Percentiles rank a stretch among this genome's conserved stretches.
These are phyloP conservation scores for Leptopilina boulardi DNA, from an alignment of 1,140 invertebrate genomes.

Conservation along the genomic window DNA sequence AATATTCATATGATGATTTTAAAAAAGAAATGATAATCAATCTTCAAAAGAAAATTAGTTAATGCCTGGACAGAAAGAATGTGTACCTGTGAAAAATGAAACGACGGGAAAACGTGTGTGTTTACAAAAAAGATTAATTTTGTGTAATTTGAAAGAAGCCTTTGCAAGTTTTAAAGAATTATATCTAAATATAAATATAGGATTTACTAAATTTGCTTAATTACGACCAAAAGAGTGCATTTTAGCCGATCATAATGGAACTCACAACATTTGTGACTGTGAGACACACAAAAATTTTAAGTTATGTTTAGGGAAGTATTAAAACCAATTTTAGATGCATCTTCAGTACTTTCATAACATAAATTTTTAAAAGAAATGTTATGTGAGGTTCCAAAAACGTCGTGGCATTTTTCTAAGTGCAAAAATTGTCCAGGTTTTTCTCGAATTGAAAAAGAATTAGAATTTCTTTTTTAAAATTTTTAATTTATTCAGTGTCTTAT, in stretches of 20 bases:
- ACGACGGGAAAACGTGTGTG: too few species aligned
- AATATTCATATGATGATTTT: neutral
- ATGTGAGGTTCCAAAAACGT: neutral
- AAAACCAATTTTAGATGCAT: constrained; percentile 27
- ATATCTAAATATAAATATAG: constrained; percentile 31
- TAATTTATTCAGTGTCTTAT: neutral
- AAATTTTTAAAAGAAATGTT: constrained; percentile 22
- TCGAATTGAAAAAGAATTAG: constrained; percentile 19
- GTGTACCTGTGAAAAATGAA: neutral
- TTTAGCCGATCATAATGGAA: constrained; percentile 38
- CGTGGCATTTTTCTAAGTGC: constrained; percentile 17
- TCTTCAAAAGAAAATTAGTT: neutral
- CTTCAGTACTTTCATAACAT: too few species aligned
- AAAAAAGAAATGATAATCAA: neutral
- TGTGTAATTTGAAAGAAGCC: constrained; percentile 26
- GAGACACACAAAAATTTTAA: constrained; percentile 40
- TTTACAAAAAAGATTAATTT: too few species aligned
- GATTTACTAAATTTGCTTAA: constrained; percentile 34
- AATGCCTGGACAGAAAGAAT: neutral
- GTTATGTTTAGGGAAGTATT: constrained; percentile 31
- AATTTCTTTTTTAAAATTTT: neutral
- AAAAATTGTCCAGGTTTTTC: constrained; percentile 15
- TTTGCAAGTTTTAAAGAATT: constrained; percentile 18
- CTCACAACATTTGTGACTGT: constrained; percentile 41
- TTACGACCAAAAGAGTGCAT: constrained; percentile 35